These are phyloP conservation scores for Gouania willdenowi DNA, from an alignment of 2,797 vertebrate genomes.

Conservation along the genomic window DNA sequence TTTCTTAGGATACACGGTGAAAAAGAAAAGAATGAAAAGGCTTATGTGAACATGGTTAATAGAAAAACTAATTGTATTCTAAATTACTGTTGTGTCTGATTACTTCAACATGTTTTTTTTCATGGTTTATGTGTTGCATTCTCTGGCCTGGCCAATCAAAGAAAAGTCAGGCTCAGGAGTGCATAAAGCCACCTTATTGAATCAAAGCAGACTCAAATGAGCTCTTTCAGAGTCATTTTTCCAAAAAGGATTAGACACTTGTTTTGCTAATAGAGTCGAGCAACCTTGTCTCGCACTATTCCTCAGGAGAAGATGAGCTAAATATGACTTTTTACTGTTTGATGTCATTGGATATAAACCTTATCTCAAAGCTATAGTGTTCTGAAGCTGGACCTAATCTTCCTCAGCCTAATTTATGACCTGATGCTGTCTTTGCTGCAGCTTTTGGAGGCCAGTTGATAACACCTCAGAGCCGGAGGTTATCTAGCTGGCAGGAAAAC, in stretches of 20 bases:
- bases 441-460: conserved; percentile 34
- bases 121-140: not conserved
- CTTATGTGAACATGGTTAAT: too few relatives aligned
- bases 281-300: conserved; percentile 8
- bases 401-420: conserved; percentile 27
- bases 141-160: conserved; percentile 8
- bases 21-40: too few relatives aligned
- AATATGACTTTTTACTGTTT: not conserved
- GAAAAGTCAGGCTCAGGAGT: conserved; percentile 4
- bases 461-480: conserved; percentile 29
- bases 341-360: conserved; percentile 1
- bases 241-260: conserved; percentile 25
- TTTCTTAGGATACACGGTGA: too few relatives aligned
- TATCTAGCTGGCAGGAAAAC: conserved; percentile 42
- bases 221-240: conserved; percentile 6
- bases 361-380: not conserved
- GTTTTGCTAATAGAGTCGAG: conserved; percentile 21
- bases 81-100: too few relatives aligned
- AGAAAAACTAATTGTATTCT: too few relatives aligned
- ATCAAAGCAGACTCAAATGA: conserved; percentile 18
- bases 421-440: conserved; percentile 27
- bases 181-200: conserved; percentile 12
- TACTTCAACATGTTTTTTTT: too few relatives aligned
- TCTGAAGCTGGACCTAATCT: conserved; percentile 5
- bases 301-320: not conserved